These are phyloP conservation scores for Metellina segmentata DNA, from an alignment of 2,888 invertebrate species.

Conservation along the genomic window DNA sequence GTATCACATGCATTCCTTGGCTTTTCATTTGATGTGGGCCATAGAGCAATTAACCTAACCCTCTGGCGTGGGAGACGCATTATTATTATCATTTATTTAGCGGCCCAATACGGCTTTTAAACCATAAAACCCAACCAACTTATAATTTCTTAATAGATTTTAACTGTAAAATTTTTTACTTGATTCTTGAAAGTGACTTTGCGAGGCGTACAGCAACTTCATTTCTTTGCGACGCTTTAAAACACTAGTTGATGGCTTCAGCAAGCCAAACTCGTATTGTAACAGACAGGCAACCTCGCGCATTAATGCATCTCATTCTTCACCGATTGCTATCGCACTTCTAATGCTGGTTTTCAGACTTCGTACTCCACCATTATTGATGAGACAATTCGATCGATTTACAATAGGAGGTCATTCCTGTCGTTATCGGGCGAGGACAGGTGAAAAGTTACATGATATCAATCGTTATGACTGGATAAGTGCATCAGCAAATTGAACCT, in stretches of 20 bases:
- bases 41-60: no score
- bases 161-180: no score
- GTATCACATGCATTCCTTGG: no score
- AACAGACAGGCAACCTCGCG: background rate
- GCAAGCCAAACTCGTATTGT: background rate
- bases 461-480: constrained; percentile 1
- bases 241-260: background rate
- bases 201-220: background rate
- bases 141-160: no score
- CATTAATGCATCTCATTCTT: background rate
- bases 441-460: constrained; percentile 11
- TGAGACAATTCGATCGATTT: constrained; percentile 32
- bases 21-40: no score
- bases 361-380: constrained; percentile 35
- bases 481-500: constrained; percentile 42
- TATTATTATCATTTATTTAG: no score
- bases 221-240: background rate
- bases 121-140: no score
- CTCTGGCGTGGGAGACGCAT: no score
- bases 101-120: no score
- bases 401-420: constrained; percentile 25
- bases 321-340: background rate
- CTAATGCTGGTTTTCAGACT: background rate
- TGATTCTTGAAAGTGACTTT: no score
- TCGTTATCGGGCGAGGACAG: constrained; percentile 35